Evolutionary conservation across 2,888 invertebrate genomes (phyloP), one percentile per base, ranked within the genome.

Genomic region (Thymelicus sylvestris): DNA sequence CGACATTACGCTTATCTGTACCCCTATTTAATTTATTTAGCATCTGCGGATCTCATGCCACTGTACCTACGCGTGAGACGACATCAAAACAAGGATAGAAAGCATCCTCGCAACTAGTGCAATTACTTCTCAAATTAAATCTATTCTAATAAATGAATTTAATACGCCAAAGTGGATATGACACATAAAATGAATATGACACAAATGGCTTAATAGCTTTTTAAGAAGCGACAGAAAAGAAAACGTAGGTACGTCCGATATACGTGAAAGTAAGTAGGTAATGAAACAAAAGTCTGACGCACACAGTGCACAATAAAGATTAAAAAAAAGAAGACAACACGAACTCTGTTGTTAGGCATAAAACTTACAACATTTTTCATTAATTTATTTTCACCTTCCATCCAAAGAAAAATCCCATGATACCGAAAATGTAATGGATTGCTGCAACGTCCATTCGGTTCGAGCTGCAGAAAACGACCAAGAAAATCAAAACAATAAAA

Each of bases 1-100:
- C 67, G 52, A 64, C 70, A 66, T 62, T 72, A 71, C 71, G 76
- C 76, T 78, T 79, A 78, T 78, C 78, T 74, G 71, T 67, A 60
- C 64, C 67, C 67, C 66, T 59, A 73, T 73, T 73, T 47, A 59
- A 57, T 48, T 48, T 44, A 63, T 65, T 60, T 47, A 44, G 59
- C 63, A 44, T 67, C 62, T 48, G 13, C 60, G 52, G 24, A 52
- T 67, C 67, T 67, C 39, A 15, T 48, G 24, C 31, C 8, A 24
- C 41, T 24, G 19, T 44, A 61, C 44, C 31, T 48, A 63, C 63
- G 19, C 48, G 48, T 55, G 24, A 24, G n/a, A 19, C 19, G 19
- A 52, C 6, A 52, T 52, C n/a, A 48, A 48, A 5, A 12, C 48
- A 48, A 6, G 48, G 48, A 48, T 5, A 48, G n/a, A 48, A 13